Percentiles rank a stretch among this genome's conserved stretches.
These are phyloP conservation scores for Anomalospiza imberbis DNA, from an alignment of 2,797 vertebrate species.

Conservation along the genomic window DNA sequence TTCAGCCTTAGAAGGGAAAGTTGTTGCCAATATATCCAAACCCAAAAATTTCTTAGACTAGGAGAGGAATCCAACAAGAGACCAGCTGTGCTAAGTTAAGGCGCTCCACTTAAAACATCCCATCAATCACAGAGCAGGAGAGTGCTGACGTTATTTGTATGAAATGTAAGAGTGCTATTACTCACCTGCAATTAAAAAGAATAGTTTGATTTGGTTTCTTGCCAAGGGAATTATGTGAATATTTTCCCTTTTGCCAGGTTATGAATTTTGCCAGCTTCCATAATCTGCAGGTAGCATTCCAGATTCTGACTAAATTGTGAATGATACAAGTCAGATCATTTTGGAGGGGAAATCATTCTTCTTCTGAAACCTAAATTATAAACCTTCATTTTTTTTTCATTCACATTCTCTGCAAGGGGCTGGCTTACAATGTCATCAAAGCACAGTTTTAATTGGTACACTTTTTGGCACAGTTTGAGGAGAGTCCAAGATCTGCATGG, in stretches of 20 bases:
- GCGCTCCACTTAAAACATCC: constrained; percentile 58
- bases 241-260: constrained; percentile 61
- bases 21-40: constrained; percentile 55
- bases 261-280: constrained; percentile 54
- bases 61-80: constrained; percentile 43
- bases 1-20: constrained; percentile 35
- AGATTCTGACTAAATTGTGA: constrained; percentile 28
- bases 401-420: background rate
- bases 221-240: constrained; percentile 55
- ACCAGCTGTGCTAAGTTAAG: constrained; percentile 67
- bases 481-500: background rate
- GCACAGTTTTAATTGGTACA: background rate
- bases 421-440: background rate
- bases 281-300: constrained; percentile 44
- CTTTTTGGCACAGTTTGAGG: constrained; percentile 13
- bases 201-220: constrained; percentile 68
- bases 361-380: background rate
- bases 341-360: background rate
- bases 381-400: background rate
- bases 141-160: constrained; percentile 65
- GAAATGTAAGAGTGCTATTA: constrained; percentile 68
- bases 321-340: constrained; percentile 12
- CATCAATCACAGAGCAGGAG: constrained; percentile 54
- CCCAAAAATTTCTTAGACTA: constrained; percentile 12
- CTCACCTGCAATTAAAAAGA: constrained; percentile 73